Evolutionary conservation across 2,888 invertebrate species (phyloP).

Genomic region (Laothoe populi): DNA sequence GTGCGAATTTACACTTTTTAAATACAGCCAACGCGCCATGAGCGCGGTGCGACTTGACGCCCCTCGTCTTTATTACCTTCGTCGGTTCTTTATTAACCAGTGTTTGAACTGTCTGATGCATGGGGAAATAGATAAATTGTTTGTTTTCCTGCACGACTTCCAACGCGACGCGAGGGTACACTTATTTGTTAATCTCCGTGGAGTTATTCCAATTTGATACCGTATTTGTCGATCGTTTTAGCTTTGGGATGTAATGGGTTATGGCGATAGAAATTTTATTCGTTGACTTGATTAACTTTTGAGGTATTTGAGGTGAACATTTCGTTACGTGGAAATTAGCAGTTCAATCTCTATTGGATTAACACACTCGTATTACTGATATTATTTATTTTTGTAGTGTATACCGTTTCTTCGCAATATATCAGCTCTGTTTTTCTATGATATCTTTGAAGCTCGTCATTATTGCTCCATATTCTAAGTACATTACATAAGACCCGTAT

Average conservation of each 20-base stretch:
- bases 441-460: not conserved
- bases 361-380: too few relatives aligned
- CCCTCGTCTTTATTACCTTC: slow-evolving; percentile 69
- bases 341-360: too few relatives aligned
- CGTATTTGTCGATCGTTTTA: slow-evolving; percentile 22
- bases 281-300: not conserved
- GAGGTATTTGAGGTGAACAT: too few relatives aligned
- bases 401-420: not conserved
- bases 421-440: not conserved
- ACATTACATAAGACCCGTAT: not conserved
- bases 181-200: slow-evolving; percentile 32
- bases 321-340: too few relatives aligned
- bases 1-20: slow-evolving; percentile 65
- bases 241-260: not conserved
- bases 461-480: not conserved
- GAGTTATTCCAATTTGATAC: slow-evolving; percentile 24
- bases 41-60: slow-evolving; percentile 61
- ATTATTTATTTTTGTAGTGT: too few relatives aligned
- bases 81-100: slow-evolving; percentile 65
- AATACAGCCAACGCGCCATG: slow-evolving; percentile 62
- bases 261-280: not conserved
- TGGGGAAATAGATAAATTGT: slow-evolving; percentile 75
- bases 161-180: slow-evolving; percentile 43
- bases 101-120: slow-evolving; percentile 67
- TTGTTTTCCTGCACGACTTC: slow-evolving; percentile 62